A percentile compares a stretch with the other conserved stretches of the same genome.
Evolutionary conservation across 2,797 vertebrate species (phyloP).

Genomic region (Schizopygopsis malacanthus): DNA sequence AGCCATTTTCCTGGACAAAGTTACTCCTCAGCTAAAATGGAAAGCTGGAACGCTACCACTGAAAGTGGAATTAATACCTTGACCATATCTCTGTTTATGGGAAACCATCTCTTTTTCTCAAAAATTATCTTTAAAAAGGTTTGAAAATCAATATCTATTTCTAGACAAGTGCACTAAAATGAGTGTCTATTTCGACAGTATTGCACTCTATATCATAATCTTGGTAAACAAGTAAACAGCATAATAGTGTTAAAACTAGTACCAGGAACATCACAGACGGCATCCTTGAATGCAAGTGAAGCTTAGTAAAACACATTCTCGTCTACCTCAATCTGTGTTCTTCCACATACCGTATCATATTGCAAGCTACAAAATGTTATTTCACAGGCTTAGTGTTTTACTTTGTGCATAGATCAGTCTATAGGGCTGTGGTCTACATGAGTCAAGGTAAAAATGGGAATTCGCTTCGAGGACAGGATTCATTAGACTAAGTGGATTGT

Average conservation of each 20-base stretch:
- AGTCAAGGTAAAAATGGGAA: slow-evolving; percentile 47
- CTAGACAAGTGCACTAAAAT: slow-evolving; percentile 5
- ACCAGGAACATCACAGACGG: slow-evolving; percentile 20
- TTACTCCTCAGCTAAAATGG: neutral
- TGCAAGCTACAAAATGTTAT: slow-evolving; percentile 52
- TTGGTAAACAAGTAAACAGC: slow-evolving; percentile 36
- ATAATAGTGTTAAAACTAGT: slow-evolving; percentile 36
- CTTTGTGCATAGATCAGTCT: slow-evolving; percentile 66
- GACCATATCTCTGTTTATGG: neutral
- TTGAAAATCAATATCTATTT: neutral
- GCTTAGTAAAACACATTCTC: slow-evolving; percentile 47
- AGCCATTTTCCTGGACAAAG: slow-evolving; percentile 1
- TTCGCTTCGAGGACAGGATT: slow-evolving; percentile 28
- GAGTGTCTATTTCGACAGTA: slow-evolving; percentile 15
- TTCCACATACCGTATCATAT: slow-evolving; percentile 24
- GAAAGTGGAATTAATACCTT: neutral
- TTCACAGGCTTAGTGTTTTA: slow-evolving; percentile 56
- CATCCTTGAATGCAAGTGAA: slow-evolving; percentile 29
- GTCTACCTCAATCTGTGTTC: slow-evolving; percentile 46
- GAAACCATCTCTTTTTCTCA: slow-evolving; percentile 1
- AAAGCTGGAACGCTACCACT: neutral
- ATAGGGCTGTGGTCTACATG: slow-evolving; percentile 49
- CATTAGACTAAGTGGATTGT: slow-evolving; percentile 55
- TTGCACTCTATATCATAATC: slow-evolving; percentile 26
- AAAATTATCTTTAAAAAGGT: neutral